Evolutionary conservation across 1,140 invertebrate species (phyloP).

Genomic region (Bicyclus anynana): DNA sequence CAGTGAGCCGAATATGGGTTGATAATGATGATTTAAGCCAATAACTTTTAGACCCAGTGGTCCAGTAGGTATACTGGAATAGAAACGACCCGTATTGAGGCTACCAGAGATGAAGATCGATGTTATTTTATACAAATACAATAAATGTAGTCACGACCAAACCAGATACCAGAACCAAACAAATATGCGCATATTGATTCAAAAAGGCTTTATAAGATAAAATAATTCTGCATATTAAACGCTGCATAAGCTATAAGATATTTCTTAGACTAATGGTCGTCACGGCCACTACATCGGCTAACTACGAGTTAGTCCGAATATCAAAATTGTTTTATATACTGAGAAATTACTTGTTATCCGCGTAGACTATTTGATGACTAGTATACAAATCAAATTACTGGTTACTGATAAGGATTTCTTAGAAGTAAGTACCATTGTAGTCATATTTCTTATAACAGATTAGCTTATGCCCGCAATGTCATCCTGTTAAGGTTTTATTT

Average conservation of each 20-base stretch:
- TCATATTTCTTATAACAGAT: no score
- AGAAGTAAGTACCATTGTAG: no score
- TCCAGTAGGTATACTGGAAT: no score
- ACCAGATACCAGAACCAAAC: slow-evolving; percentile 13
- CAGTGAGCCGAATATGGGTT: no score
- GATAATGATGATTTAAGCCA: no score
- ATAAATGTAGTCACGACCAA: slow-evolving; percentile 23
- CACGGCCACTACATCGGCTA: neutral
- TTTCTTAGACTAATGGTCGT: neutral
- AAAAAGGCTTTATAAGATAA: neutral
- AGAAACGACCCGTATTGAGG: no score
- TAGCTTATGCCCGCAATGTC: no score
- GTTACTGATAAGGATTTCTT: no score
- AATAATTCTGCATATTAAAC: neutral
- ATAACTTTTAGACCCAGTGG: no score
- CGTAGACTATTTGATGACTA: neutral
- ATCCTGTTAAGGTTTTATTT: no score
- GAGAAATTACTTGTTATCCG: neutral
- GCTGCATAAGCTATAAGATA: neutral
- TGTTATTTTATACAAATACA: neutral
- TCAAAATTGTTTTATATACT: neutral
- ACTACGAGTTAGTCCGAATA: neutral
- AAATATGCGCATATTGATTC: slow-evolving; percentile 1
- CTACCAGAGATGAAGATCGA: no score
- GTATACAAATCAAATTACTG: no score